phyloP scores from a whole-genome alignment of 1,140 invertebrate species.

The Delia radicum region DNA sequence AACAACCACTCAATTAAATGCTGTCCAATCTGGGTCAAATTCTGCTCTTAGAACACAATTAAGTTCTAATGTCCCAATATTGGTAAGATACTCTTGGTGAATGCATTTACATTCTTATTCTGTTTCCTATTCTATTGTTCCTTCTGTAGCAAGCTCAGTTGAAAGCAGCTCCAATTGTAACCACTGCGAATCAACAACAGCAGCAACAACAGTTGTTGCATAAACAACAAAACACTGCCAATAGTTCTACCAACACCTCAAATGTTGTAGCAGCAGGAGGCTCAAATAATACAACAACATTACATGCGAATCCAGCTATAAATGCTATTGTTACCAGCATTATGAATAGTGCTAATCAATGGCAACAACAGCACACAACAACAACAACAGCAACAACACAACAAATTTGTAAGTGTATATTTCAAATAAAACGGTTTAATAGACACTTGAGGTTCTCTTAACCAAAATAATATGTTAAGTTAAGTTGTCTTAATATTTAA shows the following conservation, averaged over 20 bases:
- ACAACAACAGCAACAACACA: slow-evolving; percentile 30
- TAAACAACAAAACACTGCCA: slow-evolving; percentile 32
- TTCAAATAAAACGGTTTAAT: neutral
- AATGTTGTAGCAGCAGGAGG: slow-evolving; percentile 29
- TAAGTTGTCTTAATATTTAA: neutral
- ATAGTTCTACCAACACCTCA: slow-evolving; percentile 9
- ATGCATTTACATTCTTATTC: too few relatives aligned
- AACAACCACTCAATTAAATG: slow-evolving; percentile 34
- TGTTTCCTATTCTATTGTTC: slow-evolving; percentile 24
- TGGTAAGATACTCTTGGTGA: slow-evolving; percentile 56
- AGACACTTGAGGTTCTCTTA: too few relatives aligned
- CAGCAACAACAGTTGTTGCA: slow-evolving; percentile 24
- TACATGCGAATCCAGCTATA: slow-evolving; percentile 71
- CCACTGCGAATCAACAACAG: slow-evolving; percentile 41
- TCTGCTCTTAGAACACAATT: slow-evolving; percentile 54
- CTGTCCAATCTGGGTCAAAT: slow-evolving; percentile 34
- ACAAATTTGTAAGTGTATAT: neutral
- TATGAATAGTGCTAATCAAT: slow-evolving; percentile 78
- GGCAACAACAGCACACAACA: slow-evolving; percentile 60
- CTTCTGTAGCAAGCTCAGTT: slow-evolving; percentile 61
- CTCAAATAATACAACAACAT: slow-evolving; percentile 57
- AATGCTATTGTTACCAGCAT: slow-evolving; percentile 74
- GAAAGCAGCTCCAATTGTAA: slow-evolving; percentile 53
- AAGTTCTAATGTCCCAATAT: slow-evolving; percentile 60
- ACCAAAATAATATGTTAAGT: too few relatives aligned